These are phyloP conservation scores for Planiliza haematocheilus DNA, from an alignment of 2,113 vertebrate genomes.

Conservation along the genomic window DNA sequence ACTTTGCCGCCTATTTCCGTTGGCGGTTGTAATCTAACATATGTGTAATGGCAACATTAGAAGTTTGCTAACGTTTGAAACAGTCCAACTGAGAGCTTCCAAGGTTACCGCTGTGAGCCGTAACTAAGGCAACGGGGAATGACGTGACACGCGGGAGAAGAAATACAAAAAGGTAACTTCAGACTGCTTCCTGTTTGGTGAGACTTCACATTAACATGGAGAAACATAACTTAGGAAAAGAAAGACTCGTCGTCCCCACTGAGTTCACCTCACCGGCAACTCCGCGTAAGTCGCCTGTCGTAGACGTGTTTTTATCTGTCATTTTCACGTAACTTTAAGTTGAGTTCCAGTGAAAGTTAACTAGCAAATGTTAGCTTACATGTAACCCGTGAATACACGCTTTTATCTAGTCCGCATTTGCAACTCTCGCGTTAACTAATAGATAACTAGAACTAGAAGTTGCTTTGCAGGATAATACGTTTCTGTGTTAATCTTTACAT, in stretches of 20 bases:
- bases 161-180: too few relatives aligned
- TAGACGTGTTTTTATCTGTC: not conserved
- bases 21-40: not conserved
- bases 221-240: constrained; percentile 23
- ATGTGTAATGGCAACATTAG: not conserved
- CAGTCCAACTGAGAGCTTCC: not conserved
- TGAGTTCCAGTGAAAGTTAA: not conserved
- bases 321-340: not conserved
- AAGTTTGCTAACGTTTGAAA: not conserved
- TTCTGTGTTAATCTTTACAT: not conserved
- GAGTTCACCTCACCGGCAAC: constrained; percentile 64
- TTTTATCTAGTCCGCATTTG: too few relatives aligned
- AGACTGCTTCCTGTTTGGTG: not conserved
- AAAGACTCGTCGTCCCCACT: constrained; percentile 68
- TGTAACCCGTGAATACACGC: too few relatives aligned
- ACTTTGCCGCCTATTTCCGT: accelerated
- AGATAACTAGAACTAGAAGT: not conserved
- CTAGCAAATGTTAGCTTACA: constrained; percentile 3
- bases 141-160: constrained; percentile 45
- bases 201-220: constrained; percentile 53
- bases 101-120: not conserved
- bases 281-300: constrained; percentile 55
- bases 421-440: not conserved
- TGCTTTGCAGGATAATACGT: not conserved
- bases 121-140: constrained; percentile 48